Evolutionary conservation across 2,888 invertebrate genomes (phyloP), one percentile per base, ranked within the genome.

Genomic region (Disparrhopalites patrizii): DNA sequence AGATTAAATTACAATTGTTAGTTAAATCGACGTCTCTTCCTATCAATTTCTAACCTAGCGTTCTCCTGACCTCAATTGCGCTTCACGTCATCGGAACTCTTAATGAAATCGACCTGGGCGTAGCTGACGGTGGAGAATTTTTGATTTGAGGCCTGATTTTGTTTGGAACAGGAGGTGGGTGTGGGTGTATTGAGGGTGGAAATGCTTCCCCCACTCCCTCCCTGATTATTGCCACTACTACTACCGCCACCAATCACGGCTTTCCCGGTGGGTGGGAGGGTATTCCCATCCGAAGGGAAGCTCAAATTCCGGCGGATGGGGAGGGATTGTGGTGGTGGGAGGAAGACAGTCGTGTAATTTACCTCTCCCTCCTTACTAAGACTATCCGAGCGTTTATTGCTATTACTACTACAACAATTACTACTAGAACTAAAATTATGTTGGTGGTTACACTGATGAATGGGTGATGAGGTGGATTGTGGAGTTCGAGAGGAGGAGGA

Each of bases 81-180:
- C 43, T 68, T 70, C 31, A 68, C 67, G 27, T 66, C 63, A 67
- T 73, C 73, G 57, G 68, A 47, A 52, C 56, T 68, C 52, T 69
- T 68, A 20, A 67, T 68, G 64, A 73, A 73, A 38, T 72, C 73
- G 43, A 73, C 67, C 66, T 73, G 72, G 57, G 70, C 69, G 55
- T 73, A 73, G 18, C 50, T 43, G 4, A 40, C 31, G 55, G 55
- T 27, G 40, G 62, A 40, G 40, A 54, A 52, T 54, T 54, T 52
- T 33, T 56, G 30, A 36, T 43, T 30, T 25, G 28, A 28, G 15
- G 51, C 27, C 27, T 64, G 64, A 54, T 56, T 64, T 40, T 64
- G 64, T 66, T 71, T 71, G 1, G 36, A 43, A 20, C 69, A 65
- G 3, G 68, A 40, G 30, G 60, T 66, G 38, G 38, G 38, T 5